Evolutionary conservation across 2,888 invertebrate species (phyloP).

Genomic region (Magallana nippona): DNA sequence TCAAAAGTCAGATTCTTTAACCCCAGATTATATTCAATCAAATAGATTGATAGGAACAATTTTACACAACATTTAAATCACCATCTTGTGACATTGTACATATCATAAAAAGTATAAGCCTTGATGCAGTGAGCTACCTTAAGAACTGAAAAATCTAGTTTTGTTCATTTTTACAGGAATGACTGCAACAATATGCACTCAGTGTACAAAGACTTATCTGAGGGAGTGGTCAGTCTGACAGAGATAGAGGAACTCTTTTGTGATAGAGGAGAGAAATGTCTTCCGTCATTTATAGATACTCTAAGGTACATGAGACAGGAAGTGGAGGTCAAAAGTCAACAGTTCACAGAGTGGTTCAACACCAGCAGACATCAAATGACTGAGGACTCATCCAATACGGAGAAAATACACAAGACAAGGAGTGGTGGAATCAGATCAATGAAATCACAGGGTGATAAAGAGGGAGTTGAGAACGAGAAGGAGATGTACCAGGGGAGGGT

Average conservation of each 20-base stretch:
- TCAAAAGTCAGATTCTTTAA: no score
- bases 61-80: no score
- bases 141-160: neutral
- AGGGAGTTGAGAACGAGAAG: constrained; percentile 28
- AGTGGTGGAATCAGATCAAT: neutral
- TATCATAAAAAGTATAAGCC: no score
- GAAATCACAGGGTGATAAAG: constrained; percentile 30
- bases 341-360: constrained; percentile 54
- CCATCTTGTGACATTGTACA: no score
- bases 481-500: constrained; percentile 67
- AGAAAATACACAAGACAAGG: neutral
- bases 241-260: constrained; percentile 55
- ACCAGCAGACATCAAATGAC: neutral
- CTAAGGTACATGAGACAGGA: constrained; percentile 56
- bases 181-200: constrained; percentile 7
- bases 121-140: no score
- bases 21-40: no score
- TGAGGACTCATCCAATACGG: neutral
- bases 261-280: constrained; percentile 52
- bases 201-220: neutral
- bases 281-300: constrained; percentile 61
- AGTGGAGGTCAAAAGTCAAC: constrained; percentile 44
- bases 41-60: no score
- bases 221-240: neutral
- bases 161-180: constrained; percentile 4